phyloP scores from a whole-genome alignment of 2,888 invertebrate species.

The Ditula angustiorana region DNA sequence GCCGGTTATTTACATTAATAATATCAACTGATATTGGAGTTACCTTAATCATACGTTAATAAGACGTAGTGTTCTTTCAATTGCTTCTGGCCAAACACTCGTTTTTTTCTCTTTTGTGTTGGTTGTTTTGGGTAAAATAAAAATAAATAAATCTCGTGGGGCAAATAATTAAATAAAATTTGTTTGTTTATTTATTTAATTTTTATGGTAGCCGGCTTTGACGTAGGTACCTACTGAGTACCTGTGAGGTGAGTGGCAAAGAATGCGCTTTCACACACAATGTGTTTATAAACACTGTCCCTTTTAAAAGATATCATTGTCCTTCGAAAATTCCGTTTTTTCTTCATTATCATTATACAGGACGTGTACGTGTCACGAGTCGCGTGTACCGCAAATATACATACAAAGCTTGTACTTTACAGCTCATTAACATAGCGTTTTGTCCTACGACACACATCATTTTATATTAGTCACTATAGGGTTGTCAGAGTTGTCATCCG shows the following conservation, averaged over 20 bases:
- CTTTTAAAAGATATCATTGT: conserved; percentile 20
- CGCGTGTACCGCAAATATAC: conserved; percentile 62
- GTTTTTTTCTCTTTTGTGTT: too few relatives aligned
- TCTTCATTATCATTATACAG: conserved; percentile 9
- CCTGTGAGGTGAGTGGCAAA: background rate
- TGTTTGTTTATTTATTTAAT: too few relatives aligned
- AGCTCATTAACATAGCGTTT: conserved; percentile 65
- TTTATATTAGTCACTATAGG: conserved; percentile 27
- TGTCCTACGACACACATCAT: conserved; percentile 52
- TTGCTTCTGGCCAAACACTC: background rate
- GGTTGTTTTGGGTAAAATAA: too few relatives aligned
- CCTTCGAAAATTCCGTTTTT: conserved; percentile 25
- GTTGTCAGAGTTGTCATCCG: background rate
- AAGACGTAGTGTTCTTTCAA: background rate
- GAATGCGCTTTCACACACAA: conserved; percentile 3
- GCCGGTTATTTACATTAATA: conserved; percentile 5
- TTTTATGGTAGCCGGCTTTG: too few relatives aligned
- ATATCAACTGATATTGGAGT: background rate
- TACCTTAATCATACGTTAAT: background rate
- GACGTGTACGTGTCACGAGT: conserved; percentile 65
- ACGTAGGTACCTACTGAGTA: too few relatives aligned
- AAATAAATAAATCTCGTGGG: too few relatives aligned
- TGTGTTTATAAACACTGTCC: background rate
- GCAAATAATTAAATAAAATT: too few relatives aligned
- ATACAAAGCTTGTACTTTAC: conserved; percentile 60